Conservation (phyloP, 2,113 vertebrate genomes). For the Macaca nemestrina region DNA sequence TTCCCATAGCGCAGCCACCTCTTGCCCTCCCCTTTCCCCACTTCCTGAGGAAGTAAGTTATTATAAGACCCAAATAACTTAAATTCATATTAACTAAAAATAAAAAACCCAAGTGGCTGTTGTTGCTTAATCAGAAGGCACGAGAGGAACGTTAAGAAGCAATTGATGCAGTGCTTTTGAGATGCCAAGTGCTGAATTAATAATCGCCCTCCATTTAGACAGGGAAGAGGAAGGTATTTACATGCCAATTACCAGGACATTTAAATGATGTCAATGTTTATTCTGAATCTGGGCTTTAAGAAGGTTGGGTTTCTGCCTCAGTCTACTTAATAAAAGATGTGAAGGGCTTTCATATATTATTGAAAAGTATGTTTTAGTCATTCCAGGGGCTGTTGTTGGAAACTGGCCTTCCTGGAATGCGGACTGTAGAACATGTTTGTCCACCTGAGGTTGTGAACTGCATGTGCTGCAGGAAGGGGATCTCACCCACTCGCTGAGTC, state of each 20-base stretch:
- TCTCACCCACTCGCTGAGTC: neutral
- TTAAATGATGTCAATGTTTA: neutral
- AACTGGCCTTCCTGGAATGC: neutral
- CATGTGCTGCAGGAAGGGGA: neutral
- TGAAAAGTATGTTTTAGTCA: neutral
- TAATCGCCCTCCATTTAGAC: neutral
- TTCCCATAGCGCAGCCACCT: neutral
- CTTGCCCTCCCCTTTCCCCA: neutral
- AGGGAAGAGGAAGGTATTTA: neutral
- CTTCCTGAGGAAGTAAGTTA: neutral
- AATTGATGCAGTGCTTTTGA: neutral
- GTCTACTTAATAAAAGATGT: neutral
- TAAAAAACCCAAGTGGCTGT: neutral
- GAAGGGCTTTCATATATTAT: neutral
- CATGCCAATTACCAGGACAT: neutral
- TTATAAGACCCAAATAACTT: neutral
- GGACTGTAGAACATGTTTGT: neutral
- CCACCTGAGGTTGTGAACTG: neutral
- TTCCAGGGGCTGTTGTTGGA: neutral
- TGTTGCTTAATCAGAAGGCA: neutral
- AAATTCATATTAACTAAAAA: neutral
- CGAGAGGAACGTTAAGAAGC: neutral
- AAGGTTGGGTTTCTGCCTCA: neutral
- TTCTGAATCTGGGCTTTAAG: neutral
- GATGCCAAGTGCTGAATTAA: neutral